phyloP scores from a whole-genome alignment of 2,797 vertebrate genomes.

The Avahi laniger region DNA sequence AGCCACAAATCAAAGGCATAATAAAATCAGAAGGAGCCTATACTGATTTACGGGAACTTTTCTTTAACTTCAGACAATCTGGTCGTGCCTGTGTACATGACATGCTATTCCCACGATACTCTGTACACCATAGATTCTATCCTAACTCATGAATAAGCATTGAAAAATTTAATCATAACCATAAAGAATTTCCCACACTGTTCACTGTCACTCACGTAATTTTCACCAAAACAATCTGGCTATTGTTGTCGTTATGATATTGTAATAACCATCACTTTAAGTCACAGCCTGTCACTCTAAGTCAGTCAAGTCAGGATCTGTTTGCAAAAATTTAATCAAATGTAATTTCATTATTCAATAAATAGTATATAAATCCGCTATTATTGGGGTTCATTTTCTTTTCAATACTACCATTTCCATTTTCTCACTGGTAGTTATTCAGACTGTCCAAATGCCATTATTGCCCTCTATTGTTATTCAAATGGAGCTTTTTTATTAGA shows the following conservation, averaged over 20 bases:
- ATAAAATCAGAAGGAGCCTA: conserved; percentile 77
- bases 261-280: conserved; percentile 37
- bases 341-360: conserved; percentile 66
- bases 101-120: conserved; percentile 78
- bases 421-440: conserved; percentile 48
- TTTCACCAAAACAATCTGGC: conserved; percentile 39
- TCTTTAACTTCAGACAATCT: conserved; percentile 77
- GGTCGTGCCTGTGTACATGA: conserved; percentile 50
- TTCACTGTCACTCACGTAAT: conserved; percentile 33
- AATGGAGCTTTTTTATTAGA: conserved; percentile 46
- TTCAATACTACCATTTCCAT: conserved; percentile 68
- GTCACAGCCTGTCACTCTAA: conserved; percentile 19
- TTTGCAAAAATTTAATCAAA: conserved; percentile 66
- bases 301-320: conserved; percentile 45
- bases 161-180: conserved; percentile 50
- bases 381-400: conserved; percentile 62
- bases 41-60: conserved; percentile 81
- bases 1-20: conserved; percentile 79
- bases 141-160: conserved; percentile 65
- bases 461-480: conserved; percentile 63
- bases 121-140: conserved; percentile 7
- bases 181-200: conserved; percentile 59
- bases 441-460: conserved; percentile 42
- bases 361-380: conserved; percentile 48
- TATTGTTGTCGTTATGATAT: conserved; percentile 18